Conservation (phyloP, 2,113 vertebrate species). For the Nothocercus julius region DNA sequence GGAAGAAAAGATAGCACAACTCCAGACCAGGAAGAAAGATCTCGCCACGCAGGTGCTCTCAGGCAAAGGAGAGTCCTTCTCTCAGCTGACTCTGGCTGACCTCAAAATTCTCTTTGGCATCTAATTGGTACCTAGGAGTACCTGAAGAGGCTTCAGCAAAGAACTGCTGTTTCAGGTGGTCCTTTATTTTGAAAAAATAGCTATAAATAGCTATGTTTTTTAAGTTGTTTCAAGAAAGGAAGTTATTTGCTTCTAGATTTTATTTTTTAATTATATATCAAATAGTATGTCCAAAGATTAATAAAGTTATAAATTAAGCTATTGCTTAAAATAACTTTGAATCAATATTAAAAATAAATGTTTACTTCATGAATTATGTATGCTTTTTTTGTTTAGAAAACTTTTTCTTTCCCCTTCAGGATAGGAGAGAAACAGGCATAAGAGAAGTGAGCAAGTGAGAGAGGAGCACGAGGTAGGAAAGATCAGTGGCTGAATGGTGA, state of each 20-base stretch:
- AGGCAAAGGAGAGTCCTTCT: constrained; percentile 82
- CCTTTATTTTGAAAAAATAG: background rate
- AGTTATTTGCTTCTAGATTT: background rate
- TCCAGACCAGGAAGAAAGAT: constrained; percentile 91
- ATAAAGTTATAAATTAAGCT: background rate
- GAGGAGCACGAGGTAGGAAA: background rate
- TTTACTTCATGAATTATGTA: background rate
- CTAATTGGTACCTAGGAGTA: background rate
- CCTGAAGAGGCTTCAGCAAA: background rate
- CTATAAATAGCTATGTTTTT: background rate
- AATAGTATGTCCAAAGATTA: background rate
- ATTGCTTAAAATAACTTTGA: background rate
- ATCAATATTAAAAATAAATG: background rate
- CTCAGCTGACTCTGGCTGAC: constrained; percentile 92
- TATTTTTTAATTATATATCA: background rate
- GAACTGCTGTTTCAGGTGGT: background rate
- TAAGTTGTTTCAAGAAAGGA: background rate
- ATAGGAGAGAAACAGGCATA: background rate
- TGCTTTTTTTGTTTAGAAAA: background rate
- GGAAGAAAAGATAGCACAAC: constrained; percentile 92
- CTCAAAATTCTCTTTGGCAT: constrained; percentile 90
- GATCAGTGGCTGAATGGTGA: background rate
- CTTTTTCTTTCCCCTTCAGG: background rate
- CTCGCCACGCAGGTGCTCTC: constrained; percentile 91
- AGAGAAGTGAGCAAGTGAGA: background rate